These are phyloP conservation scores for Lottia scabra DNA, from an alignment of 2,888 invertebrate genomes.

Conservation along the genomic window DNA sequence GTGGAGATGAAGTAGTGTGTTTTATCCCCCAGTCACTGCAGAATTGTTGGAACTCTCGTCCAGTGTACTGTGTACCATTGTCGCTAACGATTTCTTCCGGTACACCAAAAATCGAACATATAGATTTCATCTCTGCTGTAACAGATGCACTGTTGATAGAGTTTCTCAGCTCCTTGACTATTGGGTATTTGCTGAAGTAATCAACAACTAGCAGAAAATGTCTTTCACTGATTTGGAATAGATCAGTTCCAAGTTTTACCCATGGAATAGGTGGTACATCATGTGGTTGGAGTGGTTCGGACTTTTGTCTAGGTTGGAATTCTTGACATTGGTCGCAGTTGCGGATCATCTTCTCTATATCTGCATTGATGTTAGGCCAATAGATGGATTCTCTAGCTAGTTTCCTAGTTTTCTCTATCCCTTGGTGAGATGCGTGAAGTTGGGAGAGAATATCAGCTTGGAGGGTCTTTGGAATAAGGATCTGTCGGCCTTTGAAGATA, in stretches of 20 bases:
- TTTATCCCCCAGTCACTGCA: background rate
- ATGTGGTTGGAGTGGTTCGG: constrained; percentile 14
- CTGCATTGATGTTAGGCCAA: no score
- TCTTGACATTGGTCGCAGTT: constrained; percentile 18
- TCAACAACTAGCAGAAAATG: constrained; percentile 17
- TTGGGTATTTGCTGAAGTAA: constrained; percentile 17
- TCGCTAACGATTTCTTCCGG: constrained; percentile 9
- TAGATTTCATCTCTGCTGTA: background rate
- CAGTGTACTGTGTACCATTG: constrained; percentile 9
- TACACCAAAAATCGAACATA: constrained; percentile 11
- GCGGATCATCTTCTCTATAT: constrained; percentile 16
- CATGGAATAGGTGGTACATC: constrained; percentile 24
- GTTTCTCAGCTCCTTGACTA: constrained; percentile 1
- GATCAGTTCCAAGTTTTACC: constrained; percentile 23
- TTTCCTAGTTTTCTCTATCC: constrained; percentile 21
- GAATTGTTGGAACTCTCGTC: constrained; percentile 6
- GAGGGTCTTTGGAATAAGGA: constrained; percentile 18
- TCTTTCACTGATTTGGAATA: constrained; percentile 19
- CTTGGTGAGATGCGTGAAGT: constrained; percentile 21
- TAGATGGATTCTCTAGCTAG: constrained; percentile 17
- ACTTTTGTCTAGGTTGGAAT: constrained; percentile 3
- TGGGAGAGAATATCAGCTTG: constrained; percentile 19
- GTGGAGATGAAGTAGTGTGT: constrained; percentile 3
- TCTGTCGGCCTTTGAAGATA: constrained; percentile 24
- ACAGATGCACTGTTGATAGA: constrained; percentile 8